Evolutionary conservation across 2,113 vertebrate species (phyloP).

Genomic region (Otocyon megalotis): DNA sequence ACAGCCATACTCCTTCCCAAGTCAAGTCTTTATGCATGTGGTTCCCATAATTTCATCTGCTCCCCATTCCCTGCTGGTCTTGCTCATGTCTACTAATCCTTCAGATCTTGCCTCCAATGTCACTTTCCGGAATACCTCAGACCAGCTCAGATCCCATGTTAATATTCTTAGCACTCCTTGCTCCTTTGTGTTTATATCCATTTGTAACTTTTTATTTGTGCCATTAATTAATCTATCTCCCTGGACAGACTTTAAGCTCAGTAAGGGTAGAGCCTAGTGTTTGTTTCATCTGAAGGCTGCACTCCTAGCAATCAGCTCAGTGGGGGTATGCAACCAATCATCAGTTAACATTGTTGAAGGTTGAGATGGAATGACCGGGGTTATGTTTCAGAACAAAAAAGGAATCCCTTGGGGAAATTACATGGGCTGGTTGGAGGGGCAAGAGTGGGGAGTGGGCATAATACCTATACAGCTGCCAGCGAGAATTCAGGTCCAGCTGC

Average conservation of each 20-base stretch:
- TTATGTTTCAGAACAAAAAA: not conserved
- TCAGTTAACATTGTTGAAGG: not conserved
- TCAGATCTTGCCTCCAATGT: not conserved
- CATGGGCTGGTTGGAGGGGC: no score
- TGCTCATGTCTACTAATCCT: not conserved
- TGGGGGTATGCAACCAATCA: not conserved
- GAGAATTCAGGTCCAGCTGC: conserved; percentile 88
- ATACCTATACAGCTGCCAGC: conserved; percentile 97
- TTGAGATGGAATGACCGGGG: not conserved
- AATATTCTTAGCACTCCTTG: not conserved
- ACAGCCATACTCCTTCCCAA: not conserved
- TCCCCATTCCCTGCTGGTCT: not conserved
- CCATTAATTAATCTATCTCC: not conserved
- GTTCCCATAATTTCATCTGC: not conserved
- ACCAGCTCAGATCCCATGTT: not conserved
- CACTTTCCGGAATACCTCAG: not conserved
- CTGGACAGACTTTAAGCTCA: not conserved
- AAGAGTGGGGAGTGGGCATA: not conserved
- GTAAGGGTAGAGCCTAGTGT: not conserved
- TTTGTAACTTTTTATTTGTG: conserved; percentile 33
- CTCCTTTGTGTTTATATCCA: not conserved
- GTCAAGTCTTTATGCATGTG: not conserved
- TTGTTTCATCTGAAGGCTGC: not conserved
- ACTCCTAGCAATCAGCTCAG: not conserved
- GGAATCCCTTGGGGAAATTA: not conserved